These are phyloP conservation scores for Plestiodon gilberti DNA, from an alignment of 2,113 vertebrate genomes.

Conservation along the genomic window DNA sequence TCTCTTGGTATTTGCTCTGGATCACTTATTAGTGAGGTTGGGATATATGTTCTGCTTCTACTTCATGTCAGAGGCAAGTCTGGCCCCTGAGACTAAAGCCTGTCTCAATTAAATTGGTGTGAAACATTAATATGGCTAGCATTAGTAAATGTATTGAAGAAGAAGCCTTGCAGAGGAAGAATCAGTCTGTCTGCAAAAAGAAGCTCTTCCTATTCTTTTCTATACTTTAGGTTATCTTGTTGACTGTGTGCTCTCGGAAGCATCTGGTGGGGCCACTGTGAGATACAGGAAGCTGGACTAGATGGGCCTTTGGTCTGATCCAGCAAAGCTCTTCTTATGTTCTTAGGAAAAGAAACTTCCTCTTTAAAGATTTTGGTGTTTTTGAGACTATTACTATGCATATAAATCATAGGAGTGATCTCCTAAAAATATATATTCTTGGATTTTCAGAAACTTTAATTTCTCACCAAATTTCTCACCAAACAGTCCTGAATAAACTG, in stretches of 20 bases:
- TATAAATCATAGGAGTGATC: background rate
- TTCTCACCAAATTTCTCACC: background rate
- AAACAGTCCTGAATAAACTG: too few species aligned
- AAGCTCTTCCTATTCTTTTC: background rate
- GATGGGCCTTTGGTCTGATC: too few species aligned
- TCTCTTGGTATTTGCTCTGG: conserved; percentile 21
- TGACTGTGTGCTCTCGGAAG: too few species aligned
- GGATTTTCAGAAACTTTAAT: background rate
- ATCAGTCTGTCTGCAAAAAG: background rate
- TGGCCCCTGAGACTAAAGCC: background rate
- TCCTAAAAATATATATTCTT: background rate
- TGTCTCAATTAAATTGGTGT: background rate
- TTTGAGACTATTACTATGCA: background rate
- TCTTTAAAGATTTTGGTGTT: background rate
- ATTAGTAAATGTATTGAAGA: background rate
- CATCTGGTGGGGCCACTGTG: too few species aligned
- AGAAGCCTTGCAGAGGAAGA: background rate
- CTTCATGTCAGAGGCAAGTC: background rate
- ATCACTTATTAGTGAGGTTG: background rate
- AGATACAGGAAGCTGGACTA: too few species aligned
- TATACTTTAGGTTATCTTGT: too few species aligned
- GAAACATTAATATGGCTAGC: too few species aligned
- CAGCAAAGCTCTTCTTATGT: too few species aligned
- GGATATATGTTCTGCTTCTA: background rate
- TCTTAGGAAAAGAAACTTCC: too few species aligned